Conservation (phyloP, 2,797 vertebrate genomes). For the Manis pentadactyla region DNA sequence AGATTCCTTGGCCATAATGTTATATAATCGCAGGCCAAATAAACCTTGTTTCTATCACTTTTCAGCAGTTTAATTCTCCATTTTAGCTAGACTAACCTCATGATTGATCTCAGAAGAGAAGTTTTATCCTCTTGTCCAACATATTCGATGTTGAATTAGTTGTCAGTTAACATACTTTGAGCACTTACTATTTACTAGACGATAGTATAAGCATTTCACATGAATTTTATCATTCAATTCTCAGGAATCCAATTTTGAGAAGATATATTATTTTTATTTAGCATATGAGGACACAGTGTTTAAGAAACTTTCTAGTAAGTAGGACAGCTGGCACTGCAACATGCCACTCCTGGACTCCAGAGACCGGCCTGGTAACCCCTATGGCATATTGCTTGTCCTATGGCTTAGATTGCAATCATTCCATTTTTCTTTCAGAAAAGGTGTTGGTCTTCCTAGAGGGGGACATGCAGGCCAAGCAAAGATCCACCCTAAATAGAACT, state of each 20-base stretch:
- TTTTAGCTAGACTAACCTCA: background rate
- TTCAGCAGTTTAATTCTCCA: background rate
- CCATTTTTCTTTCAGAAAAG: background rate
- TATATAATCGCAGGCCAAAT: background rate
- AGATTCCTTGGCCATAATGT: background rate
- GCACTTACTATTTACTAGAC: slow-evolving; percentile 16
- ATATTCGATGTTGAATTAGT: background rate
- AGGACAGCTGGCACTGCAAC: background rate
- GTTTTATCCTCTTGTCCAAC: background rate
- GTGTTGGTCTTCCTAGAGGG: background rate
- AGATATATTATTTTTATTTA: background rate
- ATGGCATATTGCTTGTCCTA: background rate
- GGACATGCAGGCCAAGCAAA: background rate
- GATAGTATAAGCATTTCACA: background rate
- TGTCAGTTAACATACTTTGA: slow-evolving; percentile 34
- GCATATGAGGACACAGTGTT: background rate
- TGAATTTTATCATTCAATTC: slow-evolving; percentile 10
- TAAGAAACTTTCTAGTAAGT: background rate
- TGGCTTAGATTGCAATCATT: background rate
- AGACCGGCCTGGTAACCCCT: background rate
- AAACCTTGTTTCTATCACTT: slow-evolving; percentile 5
- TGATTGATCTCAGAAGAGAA: background rate
- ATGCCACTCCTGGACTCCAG: background rate
- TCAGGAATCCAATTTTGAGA: slow-evolving; percentile 11
- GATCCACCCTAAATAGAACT: background rate